A percentile compares a stretch with the other conserved stretches of the same genome.
phyloP scores from a whole-genome alignment of 2,113 vertebrate genomes.

The Pollachius pollachius region DNA sequence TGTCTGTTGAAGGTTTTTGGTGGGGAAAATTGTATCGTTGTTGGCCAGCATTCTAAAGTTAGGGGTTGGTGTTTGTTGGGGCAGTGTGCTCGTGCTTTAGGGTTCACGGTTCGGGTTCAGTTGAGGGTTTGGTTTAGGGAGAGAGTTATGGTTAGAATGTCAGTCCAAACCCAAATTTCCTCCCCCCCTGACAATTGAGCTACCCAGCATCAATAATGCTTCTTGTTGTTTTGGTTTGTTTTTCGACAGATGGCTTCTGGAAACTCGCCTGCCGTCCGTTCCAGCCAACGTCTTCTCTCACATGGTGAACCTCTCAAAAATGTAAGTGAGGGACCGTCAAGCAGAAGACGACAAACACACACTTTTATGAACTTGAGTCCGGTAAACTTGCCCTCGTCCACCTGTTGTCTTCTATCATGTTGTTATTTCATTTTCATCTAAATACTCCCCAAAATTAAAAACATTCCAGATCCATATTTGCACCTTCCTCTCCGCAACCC shows the following conservation, averaged over 20 bases:
- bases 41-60: too few relatives aligned
- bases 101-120: too few relatives aligned
- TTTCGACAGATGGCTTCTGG: slow-evolving; percentile 81
- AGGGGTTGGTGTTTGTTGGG: too few relatives aligned
- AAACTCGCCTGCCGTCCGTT: slow-evolving; percentile 83
- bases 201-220: background rate
- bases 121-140: too few relatives aligned
- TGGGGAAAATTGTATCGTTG: too few relatives aligned
- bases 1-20: too few relatives aligned
- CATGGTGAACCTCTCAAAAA: slow-evolving; percentile 90
- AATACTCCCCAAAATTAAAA: too few relatives aligned
- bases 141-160: too few relatives aligned
- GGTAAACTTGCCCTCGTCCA: slow-evolving; percentile 19
- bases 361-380: background rate
- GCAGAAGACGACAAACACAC: background rate
- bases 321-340: slow-evolving; percentile 79
- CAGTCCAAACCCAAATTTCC: background rate
- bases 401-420: slow-evolving; percentile 33
- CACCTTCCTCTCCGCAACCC: background rate
- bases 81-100: too few relatives aligned
- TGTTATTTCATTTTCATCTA: background rate
- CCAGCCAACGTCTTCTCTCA: slow-evolving; percentile 81
- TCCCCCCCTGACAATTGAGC: background rate
- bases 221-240: background rate
- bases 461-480: too few relatives aligned